phyloP scores from a whole-genome alignment of 2,888 invertebrate species.

The Tanytarsus gracilentus region DNA sequence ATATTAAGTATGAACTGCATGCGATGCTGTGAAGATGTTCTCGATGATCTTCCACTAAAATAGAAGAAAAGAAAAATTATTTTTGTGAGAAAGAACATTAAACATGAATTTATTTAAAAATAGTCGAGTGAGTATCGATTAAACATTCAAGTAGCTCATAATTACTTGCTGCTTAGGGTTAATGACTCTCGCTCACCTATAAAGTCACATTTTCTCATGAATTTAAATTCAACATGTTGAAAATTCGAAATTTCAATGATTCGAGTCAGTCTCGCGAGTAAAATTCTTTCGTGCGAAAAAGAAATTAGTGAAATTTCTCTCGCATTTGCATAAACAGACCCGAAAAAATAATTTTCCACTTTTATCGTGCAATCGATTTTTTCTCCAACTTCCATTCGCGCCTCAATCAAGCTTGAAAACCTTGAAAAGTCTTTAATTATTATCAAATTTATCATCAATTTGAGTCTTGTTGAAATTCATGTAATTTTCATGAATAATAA shows the following conservation, averaged over 20 bases:
- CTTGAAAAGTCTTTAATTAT: background rate
- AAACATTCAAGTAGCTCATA: background rate
- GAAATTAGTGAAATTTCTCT: background rate
- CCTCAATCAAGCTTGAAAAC: background rate
- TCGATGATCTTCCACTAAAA: too few relatives aligned
- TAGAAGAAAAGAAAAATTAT: too few relatives aligned
- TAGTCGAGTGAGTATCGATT: background rate
- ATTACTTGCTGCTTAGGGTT: background rate
- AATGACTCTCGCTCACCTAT: background rate
- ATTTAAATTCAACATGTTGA: too few relatives aligned
- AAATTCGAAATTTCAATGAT: too few relatives aligned
- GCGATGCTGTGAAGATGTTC: too few relatives aligned
- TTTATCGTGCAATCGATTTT: background rate
- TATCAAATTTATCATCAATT: too few relatives aligned
- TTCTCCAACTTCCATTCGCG: background rate
- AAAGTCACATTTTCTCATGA: too few relatives aligned
- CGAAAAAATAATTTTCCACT: background rate
- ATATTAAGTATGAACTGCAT: too few relatives aligned
- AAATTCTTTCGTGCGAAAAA: background rate
- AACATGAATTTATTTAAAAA: constrained; percentile 6
- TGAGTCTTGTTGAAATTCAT: too few relatives aligned
- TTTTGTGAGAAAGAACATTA: constrained; percentile 7
- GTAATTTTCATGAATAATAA: too few relatives aligned
- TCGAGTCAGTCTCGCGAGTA: too few relatives aligned
- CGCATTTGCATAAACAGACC: background rate